phyloP scores from a whole-genome alignment of 2,888 invertebrate genomes.

The Zygaena filipendulae region DNA sequence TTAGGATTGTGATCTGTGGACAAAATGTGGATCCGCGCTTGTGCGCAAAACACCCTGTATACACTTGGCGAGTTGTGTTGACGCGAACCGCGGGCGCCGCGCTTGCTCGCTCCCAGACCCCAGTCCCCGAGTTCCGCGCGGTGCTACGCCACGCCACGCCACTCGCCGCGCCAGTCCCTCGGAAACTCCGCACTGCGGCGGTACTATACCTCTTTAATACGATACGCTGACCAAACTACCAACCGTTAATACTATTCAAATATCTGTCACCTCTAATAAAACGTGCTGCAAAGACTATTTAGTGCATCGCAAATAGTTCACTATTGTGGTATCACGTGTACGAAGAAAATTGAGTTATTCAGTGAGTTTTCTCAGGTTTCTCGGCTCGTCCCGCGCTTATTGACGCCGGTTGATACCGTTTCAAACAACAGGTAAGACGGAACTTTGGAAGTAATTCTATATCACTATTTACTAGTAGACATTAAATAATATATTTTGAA shows the following conservation, averaged over 20 bases:
- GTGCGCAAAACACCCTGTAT: no score
- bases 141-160: no score
- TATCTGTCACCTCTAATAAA: slow-evolving; percentile 1
- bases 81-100: no score
- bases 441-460: no score
- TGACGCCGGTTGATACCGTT: slow-evolving; percentile 36
- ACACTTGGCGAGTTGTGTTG: no score
- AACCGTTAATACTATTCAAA: slow-evolving; percentile 16
- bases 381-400: slow-evolving; percentile 29
- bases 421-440: slow-evolving; percentile 44
- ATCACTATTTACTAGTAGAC: no score
- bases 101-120: no score
- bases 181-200: slow-evolving; percentile 55
- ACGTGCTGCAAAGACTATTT: background rate
- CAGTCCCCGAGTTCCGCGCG: no score
- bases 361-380: slow-evolving; percentile 32
- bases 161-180: slow-evolving; percentile 35
- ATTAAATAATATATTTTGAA: no score
- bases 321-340: slow-evolving; percentile 12
- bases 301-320: no score
- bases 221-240: slow-evolving; percentile 5
- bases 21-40: no score
- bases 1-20: no score
- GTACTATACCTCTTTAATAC: slow-evolving; percentile 22
- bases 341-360: slow-evolving; percentile 24